phyloP scores from a whole-genome alignment of 2,888 invertebrate genomes.

The Lissonota sp. region DNA sequence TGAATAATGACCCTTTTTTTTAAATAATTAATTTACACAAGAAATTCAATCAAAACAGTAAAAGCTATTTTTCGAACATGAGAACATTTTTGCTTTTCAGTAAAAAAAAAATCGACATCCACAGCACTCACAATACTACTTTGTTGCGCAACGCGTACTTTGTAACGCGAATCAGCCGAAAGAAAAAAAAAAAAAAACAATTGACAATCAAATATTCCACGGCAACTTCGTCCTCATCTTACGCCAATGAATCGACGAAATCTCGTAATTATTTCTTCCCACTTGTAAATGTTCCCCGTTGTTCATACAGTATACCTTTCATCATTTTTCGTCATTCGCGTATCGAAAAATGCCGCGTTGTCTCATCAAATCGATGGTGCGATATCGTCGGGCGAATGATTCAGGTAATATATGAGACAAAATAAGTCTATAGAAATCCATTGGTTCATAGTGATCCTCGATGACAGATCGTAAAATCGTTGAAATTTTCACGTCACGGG shows the following conservation, averaged over 20 bases:
- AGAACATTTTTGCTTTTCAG: no score
- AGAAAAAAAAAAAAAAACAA: constrained; percentile 49
- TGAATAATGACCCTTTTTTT: no score
- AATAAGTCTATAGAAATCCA: background rate
- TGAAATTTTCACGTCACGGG: background rate
- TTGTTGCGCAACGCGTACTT: no score
- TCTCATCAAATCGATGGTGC: constrained; percentile 77
- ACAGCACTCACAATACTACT: no score
- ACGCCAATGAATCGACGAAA: constrained; percentile 37
- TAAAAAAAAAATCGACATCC: no score
- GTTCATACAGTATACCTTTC: background rate
- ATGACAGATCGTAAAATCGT: constrained; percentile 23
- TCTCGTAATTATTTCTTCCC: constrained; percentile 4
- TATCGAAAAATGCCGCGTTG: constrained; percentile 77
- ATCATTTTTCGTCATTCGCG: constrained; percentile 22
- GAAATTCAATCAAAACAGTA: no score
- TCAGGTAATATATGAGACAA: constrained; percentile 72
- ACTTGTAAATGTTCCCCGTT: constrained; percentile 33
- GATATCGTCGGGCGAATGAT: constrained; percentile 69
- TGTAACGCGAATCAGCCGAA: no score
- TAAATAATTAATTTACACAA: no score
- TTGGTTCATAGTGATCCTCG: background rate
- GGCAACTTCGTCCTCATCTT: constrained; percentile 24
- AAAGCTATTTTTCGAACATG: no score
- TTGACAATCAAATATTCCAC: constrained; percentile 13